Percentiles rank a stretch among this genome's conserved stretches.
Conservation (phyloP, 2,888 invertebrate genomes). For the Sympetrum striolatum region DNA sequence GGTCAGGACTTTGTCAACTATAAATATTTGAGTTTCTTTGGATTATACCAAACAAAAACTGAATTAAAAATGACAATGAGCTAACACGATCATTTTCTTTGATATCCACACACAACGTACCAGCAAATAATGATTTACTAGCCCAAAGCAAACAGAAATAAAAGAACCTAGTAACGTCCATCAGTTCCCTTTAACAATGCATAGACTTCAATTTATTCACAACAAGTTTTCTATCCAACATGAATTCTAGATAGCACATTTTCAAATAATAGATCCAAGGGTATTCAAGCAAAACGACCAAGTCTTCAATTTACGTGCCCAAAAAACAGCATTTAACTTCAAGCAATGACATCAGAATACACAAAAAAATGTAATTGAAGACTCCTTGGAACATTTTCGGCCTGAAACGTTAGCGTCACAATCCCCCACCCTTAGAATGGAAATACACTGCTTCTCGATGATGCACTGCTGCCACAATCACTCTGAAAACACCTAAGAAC, state of each 20-base stretch:
- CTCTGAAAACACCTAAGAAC: slow-evolving; percentile 30
- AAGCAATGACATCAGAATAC: background rate
- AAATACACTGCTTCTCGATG: slow-evolving; percentile 3
- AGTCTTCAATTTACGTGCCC: slow-evolving; percentile 7
- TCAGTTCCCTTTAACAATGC: slow-evolving; percentile 40
- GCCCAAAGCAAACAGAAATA: slow-evolving; percentile 21
- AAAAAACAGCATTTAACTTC: background rate
- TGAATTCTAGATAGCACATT: slow-evolving; percentile 39
- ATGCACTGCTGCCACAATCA: slow-evolving; percentile 32
- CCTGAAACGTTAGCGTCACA: slow-evolving; percentile 27
- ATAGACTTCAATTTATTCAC: slow-evolving; percentile 44
- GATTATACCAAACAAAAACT: slow-evolving; percentile 24
- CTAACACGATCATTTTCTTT: background rate
- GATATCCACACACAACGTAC: background rate
- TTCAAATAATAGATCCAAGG: slow-evolving; percentile 25
- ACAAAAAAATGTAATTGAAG: background rate
- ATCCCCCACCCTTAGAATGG: slow-evolving; percentile 26
- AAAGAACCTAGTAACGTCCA: slow-evolving; percentile 25
- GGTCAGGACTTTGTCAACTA: background rate
- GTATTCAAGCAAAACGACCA: slow-evolving; percentile 27
- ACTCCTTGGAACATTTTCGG: slow-evolving; percentile 17
- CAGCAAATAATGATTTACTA: slow-evolving; percentile 16
- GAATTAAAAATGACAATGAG: background rate
- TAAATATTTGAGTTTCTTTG: slow-evolving; percentile 35
- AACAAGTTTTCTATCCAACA: slow-evolving; percentile 42